phyloP scores from a whole-genome alignment of 1,140 invertebrate genomes.

The Drosophila lacertosa region DNA sequence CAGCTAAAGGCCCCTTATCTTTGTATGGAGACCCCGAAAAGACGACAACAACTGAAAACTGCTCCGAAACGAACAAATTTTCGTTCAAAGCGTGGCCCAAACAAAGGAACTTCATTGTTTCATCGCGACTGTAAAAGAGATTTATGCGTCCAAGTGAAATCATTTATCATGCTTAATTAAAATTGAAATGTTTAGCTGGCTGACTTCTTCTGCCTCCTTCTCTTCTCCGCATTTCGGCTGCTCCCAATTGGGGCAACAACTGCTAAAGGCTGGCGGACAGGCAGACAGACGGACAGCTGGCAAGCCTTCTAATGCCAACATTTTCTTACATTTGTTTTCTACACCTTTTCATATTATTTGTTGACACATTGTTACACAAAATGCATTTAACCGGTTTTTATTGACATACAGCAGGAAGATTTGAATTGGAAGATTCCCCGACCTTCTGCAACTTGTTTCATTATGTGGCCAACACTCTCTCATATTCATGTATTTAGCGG shows the following conservation, averaged over 20 bases:
- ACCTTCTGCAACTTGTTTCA: conserved; percentile 10
- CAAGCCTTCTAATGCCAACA: conserved; percentile 32
- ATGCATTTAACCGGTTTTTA: conserved; percentile 78
- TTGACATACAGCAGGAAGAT: conserved; percentile 16
- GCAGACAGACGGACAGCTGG: not conserved
- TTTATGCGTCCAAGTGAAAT: conserved; percentile 83
- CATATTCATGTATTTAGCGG: conserved; percentile 59
- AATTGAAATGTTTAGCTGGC: conserved; percentile 81
- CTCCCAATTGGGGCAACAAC: conserved; percentile 17
- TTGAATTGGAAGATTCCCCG: too few species aligned
- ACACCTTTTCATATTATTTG: conserved; percentile 56
- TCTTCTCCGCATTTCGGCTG: conserved; percentile 9
- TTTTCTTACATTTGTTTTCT: conserved; percentile 33
- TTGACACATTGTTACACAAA: conserved; percentile 81
- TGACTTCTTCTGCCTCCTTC: conserved; percentile 70
- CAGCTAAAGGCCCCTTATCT: conserved; percentile 66
- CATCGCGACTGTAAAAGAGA: conserved; percentile 81
- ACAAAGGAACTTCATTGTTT: conserved; percentile 82
- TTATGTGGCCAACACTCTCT: conserved; percentile 4
- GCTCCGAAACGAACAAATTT: conserved; percentile 49
- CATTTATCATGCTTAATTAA: conserved; percentile 84
- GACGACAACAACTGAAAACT: conserved; percentile 37
- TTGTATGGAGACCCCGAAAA: conserved; percentile 15
- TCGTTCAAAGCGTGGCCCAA: conserved; percentile 48
- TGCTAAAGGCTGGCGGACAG: not conserved